Evolutionary conservation across 2,888 invertebrate species (phyloP).

Genomic region (Eledone cirrhosa): DNA sequence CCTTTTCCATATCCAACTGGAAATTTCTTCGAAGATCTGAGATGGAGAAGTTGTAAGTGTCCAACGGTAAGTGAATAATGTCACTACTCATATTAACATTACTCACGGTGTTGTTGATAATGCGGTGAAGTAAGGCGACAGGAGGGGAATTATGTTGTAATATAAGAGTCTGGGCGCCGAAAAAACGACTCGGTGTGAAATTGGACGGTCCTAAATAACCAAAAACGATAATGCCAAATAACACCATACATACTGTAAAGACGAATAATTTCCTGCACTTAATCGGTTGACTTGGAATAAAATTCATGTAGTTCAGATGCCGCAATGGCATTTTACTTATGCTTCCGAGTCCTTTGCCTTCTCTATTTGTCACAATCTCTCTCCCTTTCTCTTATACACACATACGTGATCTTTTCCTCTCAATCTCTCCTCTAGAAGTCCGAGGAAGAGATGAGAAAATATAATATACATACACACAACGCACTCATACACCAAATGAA

Average conservation of each 20-base stretch:
- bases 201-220: slow-evolving; percentile 15
- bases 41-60: not conserved
- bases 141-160: slow-evolving; percentile 12
- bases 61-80: not conserved
- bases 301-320: slow-evolving; percentile 9
- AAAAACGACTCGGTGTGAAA: not conserved
- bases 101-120: not conserved
- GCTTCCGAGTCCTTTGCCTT: too few species aligned
- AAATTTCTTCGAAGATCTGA: slow-evolving; percentile 79
- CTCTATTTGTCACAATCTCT: too few species aligned
- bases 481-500: too few species aligned
- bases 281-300: slow-evolving; percentile 1
- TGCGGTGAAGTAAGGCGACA: not conserved
- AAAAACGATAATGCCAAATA: slow-evolving; percentile 14
- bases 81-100: not conserved
- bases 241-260: slow-evolving; percentile 8
- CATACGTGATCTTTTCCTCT: too few species aligned
- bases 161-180: not conserved
- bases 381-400: too few species aligned
- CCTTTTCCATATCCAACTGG: slow-evolving; percentile 71
- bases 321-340: not conserved
- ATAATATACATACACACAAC: too few species aligned
- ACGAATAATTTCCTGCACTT: slow-evolving; percentile 7
- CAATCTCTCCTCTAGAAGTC: too few species aligned
- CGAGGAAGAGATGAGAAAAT: too few species aligned